Conservation (phyloP, 2,888 invertebrate genomes). For the Phyllotreta cruciferae region DNA sequence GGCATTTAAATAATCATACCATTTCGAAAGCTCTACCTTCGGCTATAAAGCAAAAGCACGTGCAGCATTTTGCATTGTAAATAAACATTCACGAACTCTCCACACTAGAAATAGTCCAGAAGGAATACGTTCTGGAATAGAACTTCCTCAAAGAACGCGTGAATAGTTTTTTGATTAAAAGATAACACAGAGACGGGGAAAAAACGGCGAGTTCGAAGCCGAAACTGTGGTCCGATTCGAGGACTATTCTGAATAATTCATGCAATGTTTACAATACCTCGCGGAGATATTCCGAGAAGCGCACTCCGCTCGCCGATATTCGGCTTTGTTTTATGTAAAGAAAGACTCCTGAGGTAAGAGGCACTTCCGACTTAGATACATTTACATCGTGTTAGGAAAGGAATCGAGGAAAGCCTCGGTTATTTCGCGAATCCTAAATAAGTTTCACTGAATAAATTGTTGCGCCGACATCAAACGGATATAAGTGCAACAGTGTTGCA, state of each 20-base stretch:
- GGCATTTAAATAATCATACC: too few relatives aligned
- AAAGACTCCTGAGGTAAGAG: slow-evolving; percentile 34
- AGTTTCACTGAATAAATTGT: slow-evolving; percentile 31
- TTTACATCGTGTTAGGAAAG: slow-evolving; percentile 33
- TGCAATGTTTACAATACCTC: slow-evolving; percentile 43
- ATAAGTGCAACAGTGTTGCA: background rate
- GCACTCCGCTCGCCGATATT: slow-evolving; percentile 39
- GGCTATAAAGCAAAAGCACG: too few relatives aligned
- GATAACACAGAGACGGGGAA: slow-evolving; percentile 12
- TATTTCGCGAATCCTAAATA: slow-evolving; percentile 27
- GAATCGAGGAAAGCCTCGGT: slow-evolving; percentile 30
- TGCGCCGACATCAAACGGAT: slow-evolving; percentile 15
- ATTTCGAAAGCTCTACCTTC: too few relatives aligned
- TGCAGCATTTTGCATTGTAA: too few relatives aligned
- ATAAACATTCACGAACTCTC: too few relatives aligned
- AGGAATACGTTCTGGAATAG: background rate
- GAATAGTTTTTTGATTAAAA: slow-evolving; percentile 24
- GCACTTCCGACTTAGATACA: slow-evolving; percentile 37
- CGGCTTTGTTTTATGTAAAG: slow-evolving; percentile 39
- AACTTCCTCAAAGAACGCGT: slow-evolving; percentile 1
- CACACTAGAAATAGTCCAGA: background rate
- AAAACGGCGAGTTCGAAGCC: slow-evolving; percentile 31
- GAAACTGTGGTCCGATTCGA: slow-evolving; percentile 40
- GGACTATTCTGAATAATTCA: slow-evolving; percentile 44
- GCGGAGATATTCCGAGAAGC: slow-evolving; percentile 36